Evolutionary conservation across 2,113 vertebrate species (phyloP), one percentile per base, ranked within the genome.

Genomic region (Vimba vimba): DNA sequence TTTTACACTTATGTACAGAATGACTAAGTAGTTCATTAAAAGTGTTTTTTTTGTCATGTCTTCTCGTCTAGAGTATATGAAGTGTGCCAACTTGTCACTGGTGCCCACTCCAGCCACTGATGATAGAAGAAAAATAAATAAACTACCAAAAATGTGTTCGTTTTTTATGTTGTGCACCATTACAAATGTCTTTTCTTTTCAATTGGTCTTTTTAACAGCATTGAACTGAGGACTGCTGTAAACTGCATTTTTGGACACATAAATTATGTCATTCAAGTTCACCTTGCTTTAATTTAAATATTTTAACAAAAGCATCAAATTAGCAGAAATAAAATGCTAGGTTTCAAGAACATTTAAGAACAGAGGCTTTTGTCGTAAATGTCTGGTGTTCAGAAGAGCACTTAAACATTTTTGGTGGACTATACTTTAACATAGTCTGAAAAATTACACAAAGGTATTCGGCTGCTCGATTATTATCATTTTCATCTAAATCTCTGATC

Each of bases 141-240:
- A 69, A 30, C 47, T 1, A 50, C 27, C 47, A 55, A 55, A 77
- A 55, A 45, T n/a, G 1, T 45, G 23, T 25, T 74, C 1, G 11
- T 74, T 77, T 74, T 77, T 52, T 43, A 60, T 50, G 45, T 5
- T 60, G 36, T 76, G 75, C 30, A 13, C 25, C 15, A 73, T 62
- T 71, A 82, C 36, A 75, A 9, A 11, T 9, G 39, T 77, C 71
- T 47, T 86, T 36, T 39, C 43, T 62, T 64, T 50, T 47, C 60
- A 19, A 33, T 52, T 30, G 59, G 57, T 71, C 21, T 57, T 55
- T 68, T 66, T 73, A 47, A 60, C 68, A 39, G 60, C 76, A 84
- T 80, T 87, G 75, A 85, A 78, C 52, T 77, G 27, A 55, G 15
- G 25, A 66, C 27, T 19, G 74, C 43, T 66, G 62, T 78, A 68